Conservation (phyloP, 2,888 invertebrate species). For the Tholera decimalis region DNA sequence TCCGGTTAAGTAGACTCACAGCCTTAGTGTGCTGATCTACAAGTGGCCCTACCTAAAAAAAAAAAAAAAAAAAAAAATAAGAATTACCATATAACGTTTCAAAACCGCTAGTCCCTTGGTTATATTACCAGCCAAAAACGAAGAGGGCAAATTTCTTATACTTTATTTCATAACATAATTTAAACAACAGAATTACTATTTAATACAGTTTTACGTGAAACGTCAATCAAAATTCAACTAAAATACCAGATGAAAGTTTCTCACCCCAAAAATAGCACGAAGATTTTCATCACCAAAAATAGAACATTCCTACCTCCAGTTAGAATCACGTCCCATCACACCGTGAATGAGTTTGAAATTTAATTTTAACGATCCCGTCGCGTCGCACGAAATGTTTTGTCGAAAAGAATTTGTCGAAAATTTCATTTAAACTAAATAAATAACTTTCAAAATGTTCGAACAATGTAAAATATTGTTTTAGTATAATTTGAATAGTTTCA, state of each 20-base stretch:
- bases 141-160: no score
- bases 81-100: no score
- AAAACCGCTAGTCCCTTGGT: no score
- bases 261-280: neutral
- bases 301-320: slow-evolving; percentile 32
- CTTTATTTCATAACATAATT: neutral
- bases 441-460: slow-evolving; percentile 2
- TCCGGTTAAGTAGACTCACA: no score
- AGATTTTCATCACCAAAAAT: neutral
- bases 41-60: no score
- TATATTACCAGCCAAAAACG: no score
- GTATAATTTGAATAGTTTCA: neutral
- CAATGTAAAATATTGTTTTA: neutral
- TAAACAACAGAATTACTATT: no score
- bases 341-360: slow-evolving; percentile 47
- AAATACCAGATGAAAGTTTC: slow-evolving; percentile 17
- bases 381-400: neutral
- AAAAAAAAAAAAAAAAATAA: no score
- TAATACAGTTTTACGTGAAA: no score
- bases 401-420: slow-evolving; percentile 41
- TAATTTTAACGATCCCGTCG: slow-evolving; percentile 45
- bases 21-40: no score
- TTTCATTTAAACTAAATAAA: slow-evolving; percentile 35
- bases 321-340: slow-evolving; percentile 22
- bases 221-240: slow-evolving; percentile 15